Percentiles rank a stretch among this genome's conserved stretches.
These are phyloP conservation scores for Periophthalmodon schlosseri DNA, from an alignment of 2,113 vertebrate species.

Conservation along the genomic window DNA sequence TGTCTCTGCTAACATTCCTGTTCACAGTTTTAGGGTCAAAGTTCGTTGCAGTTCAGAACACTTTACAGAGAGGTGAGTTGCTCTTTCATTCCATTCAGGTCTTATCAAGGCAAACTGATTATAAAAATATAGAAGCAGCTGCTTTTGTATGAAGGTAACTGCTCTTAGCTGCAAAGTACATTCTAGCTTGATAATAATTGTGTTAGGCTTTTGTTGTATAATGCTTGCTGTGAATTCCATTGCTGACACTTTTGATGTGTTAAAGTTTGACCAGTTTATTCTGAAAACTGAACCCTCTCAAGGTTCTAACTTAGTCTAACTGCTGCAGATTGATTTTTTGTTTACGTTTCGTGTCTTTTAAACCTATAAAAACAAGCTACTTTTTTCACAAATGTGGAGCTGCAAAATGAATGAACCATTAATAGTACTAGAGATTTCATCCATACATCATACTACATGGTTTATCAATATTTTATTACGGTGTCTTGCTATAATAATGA, in stretches of 20 bases:
- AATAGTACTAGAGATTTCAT: too few relatives aligned
- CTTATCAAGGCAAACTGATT: not conserved
- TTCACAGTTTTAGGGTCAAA: slow-evolving; percentile 41
- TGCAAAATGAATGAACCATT: too few relatives aligned
- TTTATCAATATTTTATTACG: too few relatives aligned
- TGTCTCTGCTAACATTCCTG: not conserved
- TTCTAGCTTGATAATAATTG: too few relatives aligned
- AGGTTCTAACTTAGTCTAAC: not conserved
- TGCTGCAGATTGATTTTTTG: too few relatives aligned
- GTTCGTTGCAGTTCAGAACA: slow-evolving; percentile 35
- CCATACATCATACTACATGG: too few relatives aligned
- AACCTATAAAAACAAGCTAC: too few relatives aligned
- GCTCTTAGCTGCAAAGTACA: too few relatives aligned
- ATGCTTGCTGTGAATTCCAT: not conserved
- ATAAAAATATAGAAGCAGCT: not conserved
- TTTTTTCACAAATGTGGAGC: too few relatives aligned
- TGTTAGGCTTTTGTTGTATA: not conserved
- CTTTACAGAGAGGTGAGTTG: slow-evolving; percentile 39
- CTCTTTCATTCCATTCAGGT: not conserved
- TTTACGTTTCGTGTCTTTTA: too few relatives aligned
- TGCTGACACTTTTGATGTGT: not conserved
- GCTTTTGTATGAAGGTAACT: not conserved
- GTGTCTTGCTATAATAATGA: not conserved
- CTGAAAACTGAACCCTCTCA: not conserved
- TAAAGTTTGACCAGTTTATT: not conserved